A percentile compares a stretch with the other conserved stretches of the same genome.
Conservation (phyloP, 2,797 vertebrate species). For the Channallabes apus region DNA sequence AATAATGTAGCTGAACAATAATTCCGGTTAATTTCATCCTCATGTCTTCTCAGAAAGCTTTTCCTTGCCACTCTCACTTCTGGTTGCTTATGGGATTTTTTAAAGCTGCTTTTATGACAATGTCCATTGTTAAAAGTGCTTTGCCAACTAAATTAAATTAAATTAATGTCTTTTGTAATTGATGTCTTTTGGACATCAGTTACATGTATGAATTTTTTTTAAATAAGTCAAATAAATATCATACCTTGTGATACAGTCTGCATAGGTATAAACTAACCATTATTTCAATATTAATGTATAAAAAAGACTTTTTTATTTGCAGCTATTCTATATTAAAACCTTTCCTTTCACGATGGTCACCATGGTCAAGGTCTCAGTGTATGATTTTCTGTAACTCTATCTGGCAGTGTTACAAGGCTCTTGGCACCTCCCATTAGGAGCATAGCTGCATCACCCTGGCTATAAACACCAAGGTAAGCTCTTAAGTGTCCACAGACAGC, state of each 20-base stretch:
- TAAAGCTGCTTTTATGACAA: no score
- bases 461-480: slow-evolving; percentile 70
- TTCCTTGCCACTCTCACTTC: no score
- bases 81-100: no score
- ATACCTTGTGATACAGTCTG: background rate
- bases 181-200: background rate
- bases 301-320: background rate
- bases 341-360: background rate
- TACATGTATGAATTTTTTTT: background rate
- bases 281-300: slow-evolving; percentile 34
- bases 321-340: background rate
- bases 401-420: slow-evolving; percentile 69
- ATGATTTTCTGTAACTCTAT: slow-evolving; percentile 77
- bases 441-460: slow-evolving; percentile 69
- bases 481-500: slow-evolving; percentile 70
- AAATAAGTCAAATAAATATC: slow-evolving; percentile 4
- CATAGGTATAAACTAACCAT: background rate
- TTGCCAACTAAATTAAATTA: no score
- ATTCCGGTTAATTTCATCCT: no score
- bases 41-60: no score
- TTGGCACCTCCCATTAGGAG: slow-evolving; percentile 73
- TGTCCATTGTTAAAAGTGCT: no score
- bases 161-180: no score
- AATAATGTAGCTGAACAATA: background rate
- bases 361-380: slow-evolving; percentile 67